Base-by-base conservation (phyloP, 2,888 invertebrate species). In the Papilio elwesi region DNA sequence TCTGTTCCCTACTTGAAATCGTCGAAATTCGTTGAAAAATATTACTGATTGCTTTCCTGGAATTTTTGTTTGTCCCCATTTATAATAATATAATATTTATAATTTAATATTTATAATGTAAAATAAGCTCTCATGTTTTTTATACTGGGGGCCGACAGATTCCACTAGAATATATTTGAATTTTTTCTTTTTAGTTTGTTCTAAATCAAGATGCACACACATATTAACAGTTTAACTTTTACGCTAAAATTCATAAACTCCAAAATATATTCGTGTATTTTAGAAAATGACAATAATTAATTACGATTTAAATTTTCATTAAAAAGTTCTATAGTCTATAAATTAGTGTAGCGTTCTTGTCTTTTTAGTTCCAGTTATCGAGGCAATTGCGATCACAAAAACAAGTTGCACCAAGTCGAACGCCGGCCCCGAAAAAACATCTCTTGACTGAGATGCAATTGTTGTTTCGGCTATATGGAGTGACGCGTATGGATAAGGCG, bases 391-490 rank as follows among this genome's bases (percentile, higher is more conserved):
- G 59, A 59, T 0, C n/a, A 59, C 38, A 59, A 59, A 59, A 59
- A 59, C 43, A 9, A 43, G 38, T 59, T 59, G 59, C 59, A 59
- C 59, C 59, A 12, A 55, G 11, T 55, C 55, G 38, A 59, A 59
- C 26, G 13, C 59, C 13, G 59, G 59, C n/a, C 8, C n/a, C 13
- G 59, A 38, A 59, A 59, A 59, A 59, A 59, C 13, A 13, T 59
- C 38, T 51, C 2, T 43, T 43, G 59, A 59, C 59, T 59, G 59
- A 59, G 59, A 59, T 59, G 59, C 59, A 59, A 59, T 59, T 59
- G 59, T 59, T 59, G 38, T 59, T 59, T 59, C 38, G 59, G 59
- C 59, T 38, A 38, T 57, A 57, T 57, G 57, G 57, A 57, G 57
- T 57, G 57, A 57, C 57, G 57, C 38, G 57, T 38, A 57, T 57